These are phyloP conservation scores for Axea sp. DNA, from an alignment of 2,888 invertebrate genomes.

Conservation along the genomic window DNA sequence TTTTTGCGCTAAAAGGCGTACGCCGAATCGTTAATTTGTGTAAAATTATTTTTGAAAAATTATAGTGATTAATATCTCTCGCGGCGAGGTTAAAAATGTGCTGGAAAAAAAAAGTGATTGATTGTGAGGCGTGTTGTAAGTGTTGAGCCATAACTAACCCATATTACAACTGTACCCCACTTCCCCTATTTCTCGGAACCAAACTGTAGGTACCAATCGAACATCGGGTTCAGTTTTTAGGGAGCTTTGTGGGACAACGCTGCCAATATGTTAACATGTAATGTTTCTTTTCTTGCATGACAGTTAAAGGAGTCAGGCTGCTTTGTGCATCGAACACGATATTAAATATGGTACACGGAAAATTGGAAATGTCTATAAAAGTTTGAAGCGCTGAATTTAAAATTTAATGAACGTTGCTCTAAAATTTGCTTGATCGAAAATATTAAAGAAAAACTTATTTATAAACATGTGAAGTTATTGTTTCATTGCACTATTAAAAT, in stretches of 20 bases:
- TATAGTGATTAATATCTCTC: conserved; percentile 40
- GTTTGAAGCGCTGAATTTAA: too few species aligned
- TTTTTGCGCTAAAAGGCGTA: conserved; percentile 15
- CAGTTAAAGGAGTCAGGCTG: too few species aligned
- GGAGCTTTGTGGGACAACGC: conserved; percentile 19
- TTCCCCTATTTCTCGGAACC: conserved; percentile 45
- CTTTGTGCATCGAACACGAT: too few species aligned
- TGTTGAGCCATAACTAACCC: conserved; percentile 42
- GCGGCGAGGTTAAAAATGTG: conserved; percentile 26
- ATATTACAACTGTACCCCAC: conserved; percentile 37
- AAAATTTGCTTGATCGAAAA: too few species aligned
- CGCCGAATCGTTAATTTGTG: conserved; percentile 36
- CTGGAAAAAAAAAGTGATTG: conserved; percentile 28
- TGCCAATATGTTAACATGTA: conserved; percentile 21
- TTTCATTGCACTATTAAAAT: too few species aligned
- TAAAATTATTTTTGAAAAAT: conserved; percentile 42
- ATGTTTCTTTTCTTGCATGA: too few species aligned
- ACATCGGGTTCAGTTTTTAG: conserved; percentile 19
- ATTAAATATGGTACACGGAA: too few species aligned
- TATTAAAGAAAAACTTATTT: too few species aligned
- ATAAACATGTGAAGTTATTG: too few species aligned
- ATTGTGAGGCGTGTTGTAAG: conserved; percentile 39
- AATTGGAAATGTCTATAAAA: too few species aligned
- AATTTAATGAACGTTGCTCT: too few species aligned
- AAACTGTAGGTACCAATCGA: conserved; percentile 24